Base-by-base conservation (phyloP, 2,113 vertebrate genomes). In the Tympanuchus pallidicinctus region DNA sequence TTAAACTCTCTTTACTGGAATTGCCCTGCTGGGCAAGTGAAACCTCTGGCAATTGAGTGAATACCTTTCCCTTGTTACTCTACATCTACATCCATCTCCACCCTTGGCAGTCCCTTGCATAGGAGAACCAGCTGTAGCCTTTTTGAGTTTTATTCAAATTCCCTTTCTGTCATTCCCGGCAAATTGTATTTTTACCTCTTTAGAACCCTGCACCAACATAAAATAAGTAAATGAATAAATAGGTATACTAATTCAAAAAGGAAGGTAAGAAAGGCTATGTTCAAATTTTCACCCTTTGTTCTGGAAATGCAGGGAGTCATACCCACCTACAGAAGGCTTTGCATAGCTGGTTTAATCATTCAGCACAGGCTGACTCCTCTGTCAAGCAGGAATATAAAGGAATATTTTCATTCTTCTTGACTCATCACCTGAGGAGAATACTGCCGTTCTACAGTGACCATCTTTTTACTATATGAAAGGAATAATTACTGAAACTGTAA, bases 401-500 rank as follows among this genome's bases (percentile, higher is more conserved):
- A 15, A 13, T 10, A 13, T 38, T 90, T 87, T 66, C 18, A 66
- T 56, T 66, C 14, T 43, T 86, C 82, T 10, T 6, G 4, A 40
- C 38, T 20, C 0, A 6, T 14, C 70, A 73, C 77, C 28, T 64
- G 48, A 75, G 43, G 77, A 30, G 11, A 84, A 59, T 34, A 61
- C 4, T 54, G 43, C 50, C 82, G 61, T 66, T 86, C 42, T 93
- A 24, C 8, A 76, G 27, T 22, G 94, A 85, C 14, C 18, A 2
- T n/a, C 34, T 34, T 91, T 86, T 65, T 67, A 66, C 7, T 36
- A 24, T 65, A 72, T 47, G 48, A 88, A 40, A 79, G 42, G 69
- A 95, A 92, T 21, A 93, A 89, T 96, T 78, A 88, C n/a, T 91
- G 88, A 90, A 63, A 45, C 73, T 92, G 86, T 70, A 95, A 36